These are phyloP conservation scores for Thunnus maccoyii DNA, from an alignment of 2,113 vertebrate species.

Conservation along the genomic window DNA sequence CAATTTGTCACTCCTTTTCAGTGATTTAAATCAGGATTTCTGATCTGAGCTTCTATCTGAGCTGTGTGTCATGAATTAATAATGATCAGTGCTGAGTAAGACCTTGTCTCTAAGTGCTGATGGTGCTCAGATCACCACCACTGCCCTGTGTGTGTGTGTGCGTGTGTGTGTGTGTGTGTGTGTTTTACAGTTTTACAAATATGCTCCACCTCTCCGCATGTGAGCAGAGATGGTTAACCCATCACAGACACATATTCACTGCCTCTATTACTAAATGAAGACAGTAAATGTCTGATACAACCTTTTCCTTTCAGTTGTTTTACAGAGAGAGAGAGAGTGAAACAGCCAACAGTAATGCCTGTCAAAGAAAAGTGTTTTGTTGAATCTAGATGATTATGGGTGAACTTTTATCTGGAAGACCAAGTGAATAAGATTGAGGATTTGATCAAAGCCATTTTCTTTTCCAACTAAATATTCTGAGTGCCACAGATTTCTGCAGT, in stretches of 20 bases:
- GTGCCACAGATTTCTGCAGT: background rate
- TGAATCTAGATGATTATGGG: background rate
- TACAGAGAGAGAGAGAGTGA: background rate
- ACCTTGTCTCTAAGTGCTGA: slow-evolving; percentile 72
- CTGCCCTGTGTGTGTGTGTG: slow-evolving; percentile 30
- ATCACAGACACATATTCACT: background rate
- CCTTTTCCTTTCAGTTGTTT: background rate
- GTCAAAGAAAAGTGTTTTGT: background rate
- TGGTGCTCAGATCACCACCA: slow-evolving; percentile 41
- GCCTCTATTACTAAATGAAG: background rate
- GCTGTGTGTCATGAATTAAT: slow-evolving; percentile 76
- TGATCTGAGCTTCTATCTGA: slow-evolving; percentile 54
- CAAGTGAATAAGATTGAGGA: background rate
- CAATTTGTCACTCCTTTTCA: background rate
- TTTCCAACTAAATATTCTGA: background rate
- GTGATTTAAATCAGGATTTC: slow-evolving; percentile 47
- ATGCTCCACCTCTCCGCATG: slow-evolving; percentile 37
- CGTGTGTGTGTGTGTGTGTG: slow-evolving; percentile 11
- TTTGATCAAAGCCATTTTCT: background rate
- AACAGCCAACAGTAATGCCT: background rate
- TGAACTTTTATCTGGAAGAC: background rate
- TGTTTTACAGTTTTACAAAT: slow-evolving; percentile 25
- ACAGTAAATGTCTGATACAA: background rate
- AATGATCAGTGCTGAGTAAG: slow-evolving; percentile 80
- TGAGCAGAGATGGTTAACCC: slow-evolving; percentile 1